phyloP scores from a whole-genome alignment of 1,140 invertebrate genomes.

The Gonatopus flavifemur region DNA sequence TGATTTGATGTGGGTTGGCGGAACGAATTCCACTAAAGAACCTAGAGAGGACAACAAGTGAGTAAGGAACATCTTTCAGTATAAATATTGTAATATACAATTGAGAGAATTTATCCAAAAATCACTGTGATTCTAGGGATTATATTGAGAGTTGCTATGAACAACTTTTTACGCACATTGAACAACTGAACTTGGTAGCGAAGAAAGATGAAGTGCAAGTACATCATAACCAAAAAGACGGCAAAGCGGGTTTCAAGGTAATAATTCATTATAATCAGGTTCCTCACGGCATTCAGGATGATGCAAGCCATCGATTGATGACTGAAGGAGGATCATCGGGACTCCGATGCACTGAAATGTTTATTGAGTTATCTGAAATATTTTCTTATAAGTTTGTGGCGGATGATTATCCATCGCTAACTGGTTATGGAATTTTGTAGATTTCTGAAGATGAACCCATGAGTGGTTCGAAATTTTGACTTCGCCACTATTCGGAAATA shows the following conservation, averaged over 20 bases:
- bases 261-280: too few species aligned
- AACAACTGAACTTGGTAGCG: conserved; percentile 43
- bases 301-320: too few species aligned
- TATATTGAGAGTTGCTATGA: conserved; percentile 41
- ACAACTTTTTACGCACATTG: conserved; percentile 43
- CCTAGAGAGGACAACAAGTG: conserved; percentile 23
- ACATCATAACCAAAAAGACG: conserved; percentile 37
- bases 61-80: conserved; percentile 13
- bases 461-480: too few species aligned
- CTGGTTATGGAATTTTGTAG: too few species aligned
- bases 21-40: conserved; percentile 9
- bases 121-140: conserved; percentile 33
- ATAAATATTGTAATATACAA: conserved; percentile 7
- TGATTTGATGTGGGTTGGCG: conserved; percentile 45
- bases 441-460: too few species aligned
- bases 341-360: too few species aligned
- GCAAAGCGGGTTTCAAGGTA: conserved; percentile 46
- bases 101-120: conserved; percentile 20
- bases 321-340: too few species aligned
- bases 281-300: too few species aligned
- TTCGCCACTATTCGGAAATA: too few species aligned
- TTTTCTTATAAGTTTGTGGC: too few species aligned
- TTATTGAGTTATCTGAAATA: too few species aligned
- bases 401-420: too few species aligned
- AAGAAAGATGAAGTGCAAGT: conserved; percentile 48